These are phyloP conservation scores for Vanessa atalanta DNA, from an alignment of 1,140 invertebrate species.

Conservation along the genomic window DNA sequence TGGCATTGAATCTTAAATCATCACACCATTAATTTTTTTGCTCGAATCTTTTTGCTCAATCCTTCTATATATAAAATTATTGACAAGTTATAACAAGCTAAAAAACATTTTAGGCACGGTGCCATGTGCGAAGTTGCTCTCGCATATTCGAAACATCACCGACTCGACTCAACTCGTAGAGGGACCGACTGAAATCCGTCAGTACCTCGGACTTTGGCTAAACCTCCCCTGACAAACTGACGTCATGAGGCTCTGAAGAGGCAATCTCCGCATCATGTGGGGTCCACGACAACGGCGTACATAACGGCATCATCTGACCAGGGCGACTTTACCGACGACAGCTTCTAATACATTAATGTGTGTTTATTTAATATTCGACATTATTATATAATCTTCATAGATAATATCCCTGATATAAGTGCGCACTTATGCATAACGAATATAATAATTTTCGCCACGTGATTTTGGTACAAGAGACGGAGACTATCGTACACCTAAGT, in stretches of 20 bases:
- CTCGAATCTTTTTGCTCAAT: no score
- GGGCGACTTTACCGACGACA: slow-evolving; percentile 15
- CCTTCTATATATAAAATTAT: no score
- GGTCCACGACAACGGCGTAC: slow-evolving; percentile 18
- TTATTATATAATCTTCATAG: slow-evolving; percentile 10
- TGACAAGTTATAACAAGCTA: no score
- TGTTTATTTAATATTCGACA: neutral
- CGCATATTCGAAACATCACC: slow-evolving; percentile 83
- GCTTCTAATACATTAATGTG: neutral
- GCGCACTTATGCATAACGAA: slow-evolving; percentile 16
- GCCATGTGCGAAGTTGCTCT: slow-evolving; percentile 88
- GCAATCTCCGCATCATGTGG: slow-evolving; percentile 20
- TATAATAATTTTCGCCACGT: slow-evolving; percentile 12
- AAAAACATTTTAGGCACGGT: slow-evolving; percentile 85
- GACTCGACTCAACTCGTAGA: slow-evolving; percentile 83
- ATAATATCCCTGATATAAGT: no score
- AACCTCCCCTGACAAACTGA: slow-evolving; percentile 31
- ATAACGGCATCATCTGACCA: slow-evolving; percentile 17
- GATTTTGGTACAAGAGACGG: neutral
- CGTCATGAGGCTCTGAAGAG: slow-evolving; percentile 24
- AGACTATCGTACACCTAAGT: neutral
- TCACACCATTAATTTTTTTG: no score
- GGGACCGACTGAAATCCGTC: slow-evolving; percentile 83
- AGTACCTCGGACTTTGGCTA: slow-evolving; percentile 81
- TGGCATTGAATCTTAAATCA: no score